Conservation (phyloP, 2,888 invertebrate species). For the Punctoribates punctum region DNA sequence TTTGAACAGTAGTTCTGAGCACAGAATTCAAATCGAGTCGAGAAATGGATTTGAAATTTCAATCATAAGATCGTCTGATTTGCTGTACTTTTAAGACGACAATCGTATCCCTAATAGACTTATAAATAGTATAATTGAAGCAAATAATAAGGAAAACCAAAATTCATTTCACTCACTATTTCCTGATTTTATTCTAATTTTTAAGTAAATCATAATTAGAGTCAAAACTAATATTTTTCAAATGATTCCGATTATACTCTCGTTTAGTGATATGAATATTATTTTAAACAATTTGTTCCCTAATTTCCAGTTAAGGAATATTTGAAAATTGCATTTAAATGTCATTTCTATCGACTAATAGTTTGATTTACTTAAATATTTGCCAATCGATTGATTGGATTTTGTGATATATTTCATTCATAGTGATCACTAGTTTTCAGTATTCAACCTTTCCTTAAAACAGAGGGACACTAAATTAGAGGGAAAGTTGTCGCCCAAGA, state of each 20-base stretch:
- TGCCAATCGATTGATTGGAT: no score
- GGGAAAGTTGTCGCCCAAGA: no score
- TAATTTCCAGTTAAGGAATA: background rate
- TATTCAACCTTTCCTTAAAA: no score
- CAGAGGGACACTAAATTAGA: no score
- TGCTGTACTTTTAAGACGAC: background rate
- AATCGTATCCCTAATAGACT: background rate
- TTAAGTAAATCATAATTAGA: background rate
- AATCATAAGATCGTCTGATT: slow-evolving; percentile 3
- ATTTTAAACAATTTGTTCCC: background rate
- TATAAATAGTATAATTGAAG: slow-evolving; percentile 27
- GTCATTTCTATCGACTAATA: background rate
- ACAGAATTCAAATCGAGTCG: background rate
- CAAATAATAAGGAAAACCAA: slow-evolving; percentile 9
- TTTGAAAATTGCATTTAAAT: background rate
- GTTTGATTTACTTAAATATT: background rate
- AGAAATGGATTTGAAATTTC: background rate
- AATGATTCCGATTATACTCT: background rate
- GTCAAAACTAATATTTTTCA: background rate
- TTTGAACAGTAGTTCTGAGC: background rate
- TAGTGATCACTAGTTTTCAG: no score
- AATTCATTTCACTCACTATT: background rate
- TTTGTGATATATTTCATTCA: no score
- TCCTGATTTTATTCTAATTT: background rate
- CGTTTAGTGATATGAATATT: no score